Percentiles rank a stretch among this genome's conserved stretches.
These are phyloP conservation scores for Metaphire vulgaris DNA, from an alignment of 1,140 invertebrate genomes.

Conservation along the genomic window DNA sequence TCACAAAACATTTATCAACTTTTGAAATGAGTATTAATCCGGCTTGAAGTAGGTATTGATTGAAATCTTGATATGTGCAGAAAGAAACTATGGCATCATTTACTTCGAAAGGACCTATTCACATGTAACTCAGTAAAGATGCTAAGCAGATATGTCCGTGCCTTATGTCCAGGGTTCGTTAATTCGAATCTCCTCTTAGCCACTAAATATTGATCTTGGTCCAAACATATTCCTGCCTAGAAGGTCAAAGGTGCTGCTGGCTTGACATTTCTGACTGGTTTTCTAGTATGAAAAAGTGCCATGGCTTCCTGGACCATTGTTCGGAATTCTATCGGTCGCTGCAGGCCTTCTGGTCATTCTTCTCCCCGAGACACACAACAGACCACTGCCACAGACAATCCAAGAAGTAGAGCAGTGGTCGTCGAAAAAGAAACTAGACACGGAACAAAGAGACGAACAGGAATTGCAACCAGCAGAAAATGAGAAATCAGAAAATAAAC, in stretches of 20 bases:
- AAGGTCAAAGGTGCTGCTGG: not conserved
- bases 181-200: too few species aligned
- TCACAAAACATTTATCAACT: too few species aligned
- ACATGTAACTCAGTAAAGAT: too few species aligned
- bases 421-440: not conserved
- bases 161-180: too few species aligned
- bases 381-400: conserved; percentile 32
- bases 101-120: too few species aligned
- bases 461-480: not conserved
- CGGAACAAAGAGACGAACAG: not conserved
- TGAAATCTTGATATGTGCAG: too few species aligned
- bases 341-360: conserved; percentile 30
- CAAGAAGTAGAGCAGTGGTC: conserved; percentile 32
- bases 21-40: too few species aligned
- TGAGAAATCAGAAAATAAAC: not conserved
- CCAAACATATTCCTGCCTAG: too few species aligned
- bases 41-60: too few species aligned
- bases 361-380: conserved; percentile 32
- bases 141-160: too few species aligned
- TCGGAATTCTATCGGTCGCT: conserved; percentile 29
- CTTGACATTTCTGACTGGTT: not conserved
- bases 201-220: too few species aligned
- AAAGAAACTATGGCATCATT: too few species aligned
- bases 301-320: conserved; percentile 27
- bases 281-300: conserved; percentile 17